Evolutionary conservation across 2,113 vertebrate genomes (phyloP), one percentile per base, ranked within the genome.

Genomic region (Neotoma lepida): DNA sequence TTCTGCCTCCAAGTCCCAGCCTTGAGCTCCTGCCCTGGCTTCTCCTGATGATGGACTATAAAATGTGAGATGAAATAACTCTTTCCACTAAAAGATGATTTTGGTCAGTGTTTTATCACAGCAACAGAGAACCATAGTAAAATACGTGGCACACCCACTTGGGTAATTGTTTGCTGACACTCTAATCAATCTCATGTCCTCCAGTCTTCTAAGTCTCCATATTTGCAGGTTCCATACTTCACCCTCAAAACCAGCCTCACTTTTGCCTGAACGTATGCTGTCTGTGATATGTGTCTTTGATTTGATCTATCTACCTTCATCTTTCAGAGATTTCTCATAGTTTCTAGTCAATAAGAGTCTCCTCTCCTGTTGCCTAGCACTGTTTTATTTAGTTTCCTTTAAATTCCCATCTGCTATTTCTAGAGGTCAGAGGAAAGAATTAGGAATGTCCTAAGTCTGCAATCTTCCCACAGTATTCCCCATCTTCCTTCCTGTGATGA

Each of bases 301-400:
- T 74, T 6, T 26, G 49, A 9, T 74, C 9, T 15, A 64, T 73
- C 58, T 88, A 30, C 35, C 41, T 93, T 71, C 39, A 61, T 80
- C 46, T 66, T 71, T 85, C 82, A 90, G 74, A 93, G 44, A 54
- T 84, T 78, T 51, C 22, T 94, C 56, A 46, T 4, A 46, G 74
- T 71, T 86, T 81, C 56, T 81, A 56, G 58, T 85, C 51, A n/a
- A 33, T 81, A 28, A 51, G 56, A 30, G 1, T 81, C 49, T 93
- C 30, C 30, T 41, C 61, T n/a, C 13, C 14, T 81, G 20, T 49
- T 84, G 74, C 33, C 41, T 26, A 85, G 30, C 24, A 46, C 15
- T 87, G 39, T 94, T 92, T 17, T 26, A 17, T 85, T 84, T 49
- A 24, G 73, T 88, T 95, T 39, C 7, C 28, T 41, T 80, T 86